Base-by-base conservation (phyloP, 2,888 invertebrate genomes). In the Rhimphoctona megacephalus region DNA sequence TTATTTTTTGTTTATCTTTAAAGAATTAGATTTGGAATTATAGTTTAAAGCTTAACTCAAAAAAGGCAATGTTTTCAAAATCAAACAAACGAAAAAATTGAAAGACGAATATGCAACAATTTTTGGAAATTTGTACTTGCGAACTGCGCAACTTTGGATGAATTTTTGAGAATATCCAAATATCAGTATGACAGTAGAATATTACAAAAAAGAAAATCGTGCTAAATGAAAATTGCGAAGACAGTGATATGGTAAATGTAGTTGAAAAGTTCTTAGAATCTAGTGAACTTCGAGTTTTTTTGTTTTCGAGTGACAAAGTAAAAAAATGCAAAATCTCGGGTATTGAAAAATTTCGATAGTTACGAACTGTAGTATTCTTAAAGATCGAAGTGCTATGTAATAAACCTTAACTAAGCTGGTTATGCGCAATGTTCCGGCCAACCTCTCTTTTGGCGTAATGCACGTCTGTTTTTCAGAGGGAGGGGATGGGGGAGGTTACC, bases 391-490 rank as follows among this genome's bases (percentile, higher is more conserved):
- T 49, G 82, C 39, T 82, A 69, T 82, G 57, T 61, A 77, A 82
- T 77, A 74, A 46, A 57, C 61, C 33, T 61, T 61, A 61, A 25
- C 61, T 70, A 77, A 82, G 77, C 77, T 82, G 69, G 82, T 82
- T 82, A 82, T 82, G 82, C 82, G 82, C 82, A 82, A 82, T 77
- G 82, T 82, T 77, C 80, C 77, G 77, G 70, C 76, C 85, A 85
- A 85, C 85, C 85, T 85, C 74, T 85, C 81, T 85, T 81, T 85
- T 77, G 72, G 85, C 74, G 49, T 81, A 66, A 85, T 77, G 72
- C 54, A 72, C 33, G 85, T 81, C 81, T 81, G 76, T 66, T 61
- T 66, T 30, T 52, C 5, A 33, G 49, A 14, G 73, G 66, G 73
- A 33, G 49, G 81, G 54, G 77, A 39, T 54, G 61, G 39, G 69